Conservation (phyloP, 2,797 vertebrate genomes). For the Malurus splendens region DNA sequence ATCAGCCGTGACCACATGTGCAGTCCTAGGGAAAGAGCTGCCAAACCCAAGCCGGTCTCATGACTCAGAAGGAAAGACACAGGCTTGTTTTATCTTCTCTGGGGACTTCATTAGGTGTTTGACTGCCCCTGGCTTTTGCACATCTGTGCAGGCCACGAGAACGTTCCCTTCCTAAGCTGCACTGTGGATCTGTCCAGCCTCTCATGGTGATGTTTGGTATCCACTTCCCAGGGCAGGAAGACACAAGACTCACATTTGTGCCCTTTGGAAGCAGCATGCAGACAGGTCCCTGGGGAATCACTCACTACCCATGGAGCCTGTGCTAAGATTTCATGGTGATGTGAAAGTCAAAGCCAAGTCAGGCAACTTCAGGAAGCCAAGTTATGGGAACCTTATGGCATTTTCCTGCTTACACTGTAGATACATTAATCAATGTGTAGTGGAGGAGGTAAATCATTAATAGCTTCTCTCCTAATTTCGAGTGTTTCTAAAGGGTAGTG, state of each 20-base stretch:
- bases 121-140: background rate
- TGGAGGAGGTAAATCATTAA: rapidly evolving
- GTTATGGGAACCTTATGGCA: background rate
- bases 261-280: background rate
- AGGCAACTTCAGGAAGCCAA: background rate
- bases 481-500: background rate
- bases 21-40: background rate
- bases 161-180: background rate
- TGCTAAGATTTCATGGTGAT: background rate
- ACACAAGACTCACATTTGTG: background rate
- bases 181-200: background rate
- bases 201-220: background rate
- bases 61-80: background rate
- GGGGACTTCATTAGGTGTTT: background rate
- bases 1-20: background rate
- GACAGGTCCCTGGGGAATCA: rapidly evolving
- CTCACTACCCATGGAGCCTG: rapidly evolving
- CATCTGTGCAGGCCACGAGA: background rate
- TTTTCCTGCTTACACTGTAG: background rate
- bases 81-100: background rate
- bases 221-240: background rate
- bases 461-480: background rate
- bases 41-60: background rate
- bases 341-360: background rate
- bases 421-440: background rate